A percentile compares a stretch with the other conserved stretches of the same genome.
These are phyloP conservation scores for Mechanitis messenoides DNA, from an alignment of 2,888 invertebrate genomes.

Conservation along the genomic window DNA sequence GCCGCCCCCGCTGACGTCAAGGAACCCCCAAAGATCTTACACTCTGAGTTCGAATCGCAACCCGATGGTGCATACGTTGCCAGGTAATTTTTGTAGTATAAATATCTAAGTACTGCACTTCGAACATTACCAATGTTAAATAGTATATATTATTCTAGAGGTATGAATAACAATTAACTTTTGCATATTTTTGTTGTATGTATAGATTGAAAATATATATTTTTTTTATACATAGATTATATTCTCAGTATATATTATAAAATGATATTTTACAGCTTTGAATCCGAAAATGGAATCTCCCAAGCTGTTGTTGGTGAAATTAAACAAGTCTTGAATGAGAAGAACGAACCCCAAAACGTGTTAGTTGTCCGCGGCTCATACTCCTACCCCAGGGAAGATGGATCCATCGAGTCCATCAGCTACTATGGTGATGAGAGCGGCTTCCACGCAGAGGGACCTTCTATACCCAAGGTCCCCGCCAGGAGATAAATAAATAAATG, in stretches of 20 bases:
- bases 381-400: slow-evolving; percentile 74
- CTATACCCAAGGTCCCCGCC: slow-evolving; percentile 74
- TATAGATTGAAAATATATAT: too few species aligned
- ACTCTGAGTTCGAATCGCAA: slow-evolving; percentile 39
- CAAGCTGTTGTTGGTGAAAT: slow-evolving; percentile 70
- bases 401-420: slow-evolving; percentile 65
- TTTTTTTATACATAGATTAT: too few species aligned
- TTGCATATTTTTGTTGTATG: too few species aligned
- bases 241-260: not conserved
- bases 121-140: too few species aligned
- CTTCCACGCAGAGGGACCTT: slow-evolving; percentile 77
- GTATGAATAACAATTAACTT: too few species aligned
- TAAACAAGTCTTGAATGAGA: slow-evolving; percentile 64
- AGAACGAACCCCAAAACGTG: slow-evolving; percentile 74
- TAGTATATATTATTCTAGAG: too few species aligned
- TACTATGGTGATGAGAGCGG: slow-evolving; percentile 80
- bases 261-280: slow-evolving; percentile 48
- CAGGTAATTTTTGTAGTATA: slow-evolving; percentile 37
- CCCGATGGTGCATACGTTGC: slow-evolving; percentile 51
- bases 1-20: slow-evolving; percentile 40
- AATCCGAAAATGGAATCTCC: slow-evolving; percentile 75
- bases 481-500: slow-evolving; percentile 40
- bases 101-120: not conserved
- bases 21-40: slow-evolving; percentile 41
- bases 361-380: slow-evolving; percentile 77